Evolutionary conservation across 2,888 invertebrate genomes (phyloP), one percentile per base, ranked within the genome.

Genomic region (Euzophera pinguis): DNA sequence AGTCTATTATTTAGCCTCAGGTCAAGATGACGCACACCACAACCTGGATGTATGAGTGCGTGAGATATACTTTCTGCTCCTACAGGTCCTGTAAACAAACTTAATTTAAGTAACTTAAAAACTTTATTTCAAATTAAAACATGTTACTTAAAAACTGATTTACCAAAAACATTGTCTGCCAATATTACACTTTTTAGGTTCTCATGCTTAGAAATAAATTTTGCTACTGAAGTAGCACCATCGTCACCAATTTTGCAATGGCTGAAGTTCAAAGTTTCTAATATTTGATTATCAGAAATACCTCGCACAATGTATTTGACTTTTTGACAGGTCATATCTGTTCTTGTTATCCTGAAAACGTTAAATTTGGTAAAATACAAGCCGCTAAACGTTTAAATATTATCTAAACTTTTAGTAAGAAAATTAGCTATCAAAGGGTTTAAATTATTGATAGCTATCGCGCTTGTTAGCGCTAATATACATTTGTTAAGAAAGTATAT

Each of bases 211-310:
- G 79, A 74, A 53, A 92, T 82, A 60, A 91, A 83, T 72, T 93
- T 93, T 1, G 92, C 92, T 6, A 94, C 76, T n/a, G 92, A 92
- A 12, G 91, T 73, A 3, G 92, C 92, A 0, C 94, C 94, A 12
- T 87, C 82, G 64, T 94, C 91, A 0, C 81, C 89, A 55, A 94
- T 90, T 68, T 91, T 90, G 69, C 94, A 94, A 64, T 94, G 92
- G 48, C 93, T 93, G 50, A 94, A 90, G 73, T 94, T 93, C 43
- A 94, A 63, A 43, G 91, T 91, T 53, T 90, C 84, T 47, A 94
- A 61, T 61, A 84, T 69, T 57, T 73, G 64, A 58, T 73, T 81
- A 41, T 87, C 84, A 34, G 74, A 72, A 53, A 91, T 56, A 22
- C 89, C 89, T 2, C 88, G 81, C 38, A 91, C 70, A 55, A 91